phyloP scores from a whole-genome alignment of 1,140 invertebrate species.

The Choristoneura fumiferana region DNA sequence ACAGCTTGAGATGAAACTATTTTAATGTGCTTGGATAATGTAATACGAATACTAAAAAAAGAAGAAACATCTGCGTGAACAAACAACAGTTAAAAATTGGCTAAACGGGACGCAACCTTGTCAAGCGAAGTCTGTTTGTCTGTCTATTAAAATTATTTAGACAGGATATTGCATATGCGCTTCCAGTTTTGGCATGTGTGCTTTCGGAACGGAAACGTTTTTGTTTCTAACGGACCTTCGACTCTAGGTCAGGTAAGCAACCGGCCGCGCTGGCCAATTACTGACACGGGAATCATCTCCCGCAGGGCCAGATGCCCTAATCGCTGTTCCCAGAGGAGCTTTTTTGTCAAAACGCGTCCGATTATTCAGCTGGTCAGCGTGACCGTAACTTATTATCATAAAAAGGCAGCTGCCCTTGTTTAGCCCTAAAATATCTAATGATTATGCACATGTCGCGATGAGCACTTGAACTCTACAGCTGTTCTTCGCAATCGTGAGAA shows the following conservation, averaged over 20 bases:
- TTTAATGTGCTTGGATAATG: too few species aligned
- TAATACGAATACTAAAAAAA: not conserved
- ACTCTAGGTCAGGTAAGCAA: slow-evolving; percentile 53
- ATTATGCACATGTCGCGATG: slow-evolving; percentile 53
- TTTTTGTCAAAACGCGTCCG: slow-evolving; percentile 32
- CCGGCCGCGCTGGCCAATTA: slow-evolving; percentile 36
- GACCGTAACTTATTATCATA: slow-evolving; percentile 53
- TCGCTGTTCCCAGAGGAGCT: slow-evolving; percentile 46
- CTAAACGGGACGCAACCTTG: slow-evolving; percentile 33
- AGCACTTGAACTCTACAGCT: slow-evolving; percentile 41
- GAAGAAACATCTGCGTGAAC: not conserved
- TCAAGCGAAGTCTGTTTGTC: slow-evolving; percentile 27
- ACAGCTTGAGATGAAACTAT: slow-evolving; percentile 3
- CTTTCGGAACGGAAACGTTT: slow-evolving; percentile 50
- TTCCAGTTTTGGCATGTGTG: slow-evolving; percentile 57
- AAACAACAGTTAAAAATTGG: slow-evolving; percentile 13
- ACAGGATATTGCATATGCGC: slow-evolving; percentile 52
- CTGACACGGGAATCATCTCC: slow-evolving; percentile 37
- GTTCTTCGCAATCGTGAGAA: slow-evolving; percentile 68
- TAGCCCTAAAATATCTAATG: slow-evolving; percentile 71
- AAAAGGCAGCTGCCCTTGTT: slow-evolving; percentile 64
- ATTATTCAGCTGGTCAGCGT: slow-evolving; percentile 47
- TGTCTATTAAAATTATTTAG: slow-evolving; percentile 38
- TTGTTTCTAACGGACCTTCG: slow-evolving; percentile 51
- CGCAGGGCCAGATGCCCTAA: slow-evolving; percentile 4